These are phyloP conservation scores for Aphelinus atriplicis DNA, from an alignment of 1,140 invertebrate genomes.

Conservation along the genomic window DNA sequence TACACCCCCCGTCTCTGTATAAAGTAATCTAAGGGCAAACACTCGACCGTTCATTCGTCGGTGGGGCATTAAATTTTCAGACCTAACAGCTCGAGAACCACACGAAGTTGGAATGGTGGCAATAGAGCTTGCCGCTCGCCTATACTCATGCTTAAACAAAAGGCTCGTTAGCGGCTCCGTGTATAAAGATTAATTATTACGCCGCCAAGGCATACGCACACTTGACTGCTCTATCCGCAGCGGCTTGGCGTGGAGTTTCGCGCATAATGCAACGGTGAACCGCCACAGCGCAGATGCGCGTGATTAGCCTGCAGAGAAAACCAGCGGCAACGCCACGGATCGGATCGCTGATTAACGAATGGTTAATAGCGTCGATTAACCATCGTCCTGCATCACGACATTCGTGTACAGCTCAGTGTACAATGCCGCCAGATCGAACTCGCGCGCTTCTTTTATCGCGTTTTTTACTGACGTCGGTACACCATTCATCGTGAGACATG, in stretches of 20 bases:
- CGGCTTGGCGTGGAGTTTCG: background rate
- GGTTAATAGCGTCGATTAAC: conserved; percentile 8
- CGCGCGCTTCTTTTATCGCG: too few species aligned
- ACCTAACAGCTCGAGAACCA: too few species aligned
- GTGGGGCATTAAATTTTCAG: too few species aligned
- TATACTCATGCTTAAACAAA: too few species aligned
- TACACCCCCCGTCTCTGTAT: too few species aligned
- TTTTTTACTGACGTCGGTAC: too few species aligned
- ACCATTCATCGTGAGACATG: too few species aligned
- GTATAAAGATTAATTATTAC: conserved; percentile 16
- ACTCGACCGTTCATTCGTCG: too few species aligned
- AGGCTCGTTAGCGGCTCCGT: background rate
- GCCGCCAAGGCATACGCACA: background rate
- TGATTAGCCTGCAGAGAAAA: background rate
- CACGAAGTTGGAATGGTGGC: too few species aligned
- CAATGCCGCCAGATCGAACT: too few species aligned
- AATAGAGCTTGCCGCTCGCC: too few species aligned
- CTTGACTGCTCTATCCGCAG: background rate
- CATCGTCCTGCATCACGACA: background rate
- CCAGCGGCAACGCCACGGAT: background rate
- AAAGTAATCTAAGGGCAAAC: too few species aligned
- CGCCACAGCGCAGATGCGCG: background rate
- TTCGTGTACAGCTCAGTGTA: background rate
- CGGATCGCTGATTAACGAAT: conserved; percentile 9
- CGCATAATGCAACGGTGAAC: conserved; percentile 11